Base-by-base conservation (phyloP, 1,140 invertebrate species). In the Homalodisca vitripennis region DNA sequence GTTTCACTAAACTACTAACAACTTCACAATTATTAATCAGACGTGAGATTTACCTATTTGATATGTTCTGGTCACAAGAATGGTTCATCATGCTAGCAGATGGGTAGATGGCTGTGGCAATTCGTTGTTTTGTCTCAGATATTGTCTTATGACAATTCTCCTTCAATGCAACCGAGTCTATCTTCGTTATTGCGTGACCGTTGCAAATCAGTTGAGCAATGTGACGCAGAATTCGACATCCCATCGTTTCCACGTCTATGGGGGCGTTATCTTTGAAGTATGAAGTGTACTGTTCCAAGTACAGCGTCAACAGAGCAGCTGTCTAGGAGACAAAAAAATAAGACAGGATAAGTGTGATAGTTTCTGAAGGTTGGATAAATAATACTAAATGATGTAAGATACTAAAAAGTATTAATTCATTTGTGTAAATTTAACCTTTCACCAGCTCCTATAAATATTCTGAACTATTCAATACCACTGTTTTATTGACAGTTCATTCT, bases 21-120 rank as follows among this genome's bases (percentile, higher is more conserved):
- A n/a, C n/a, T n/a, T n/a, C n/a, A n/a, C n/a, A n/a, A n/a, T n/a
- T n/a, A n/a, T n/a, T n/a, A n/a, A n/a, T n/a, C n/a, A n/a, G n/a
- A n/a, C n/a, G n/a, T n/a, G n/a, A n/a, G n/a, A 75, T 79, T 79
- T 78, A 92, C 89, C 89, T 89, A 72, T 89, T 89, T 68, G 90
- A 88, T 67, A 94, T 89, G 76, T 89, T 92, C 6, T 93, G 88
- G 78, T 92, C 86, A 78, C 94, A 96, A 14, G 92, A 92, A 82
- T 96, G 94, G 79, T 96, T 96, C 88, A 95, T 90, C 82, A 95
- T 88, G 75, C 91, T 92, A 12, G 90, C 88, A n/a, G 91, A 89
- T 0, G 92, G 91, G 81, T 92, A 96, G 75, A 95, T 92, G 0
- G 90, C 94, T 29, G 91, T 91, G 13, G 90, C 92, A 46, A 92